Percentiles rank a stretch among this genome's conserved stretches.
Conservation (phyloP, 2,888 invertebrate species). For the Nebria salina region DNA sequence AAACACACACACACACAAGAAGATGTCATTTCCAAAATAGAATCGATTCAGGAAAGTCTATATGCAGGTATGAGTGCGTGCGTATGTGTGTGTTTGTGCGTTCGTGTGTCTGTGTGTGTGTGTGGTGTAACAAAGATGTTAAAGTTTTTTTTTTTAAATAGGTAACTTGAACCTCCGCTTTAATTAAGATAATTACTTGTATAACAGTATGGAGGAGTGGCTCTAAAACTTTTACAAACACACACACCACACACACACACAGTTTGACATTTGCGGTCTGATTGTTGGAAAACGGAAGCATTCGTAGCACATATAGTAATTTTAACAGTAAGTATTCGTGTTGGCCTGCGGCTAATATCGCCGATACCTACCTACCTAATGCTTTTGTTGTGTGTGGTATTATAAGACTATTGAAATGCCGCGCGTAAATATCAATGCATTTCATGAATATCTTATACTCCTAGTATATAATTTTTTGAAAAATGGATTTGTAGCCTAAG, state of each 20-base stretch:
- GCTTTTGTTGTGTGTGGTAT: not conserved
- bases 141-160: not conserved
- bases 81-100: no score
- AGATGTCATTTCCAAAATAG: no score
- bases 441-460: no score
- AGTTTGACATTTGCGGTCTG: not conserved
- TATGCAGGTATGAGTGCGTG: no score
- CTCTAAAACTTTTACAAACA: not conserved
- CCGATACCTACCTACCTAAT: not conserved
- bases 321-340: not conserved
- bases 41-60: no score
- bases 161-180: not conserved
- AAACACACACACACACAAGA: no score
- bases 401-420: not conserved
- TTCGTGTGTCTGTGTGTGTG: no score
- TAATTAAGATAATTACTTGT: conserved; percentile 1
- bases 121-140: not conserved
- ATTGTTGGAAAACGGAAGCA: not conserved
- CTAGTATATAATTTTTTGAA: no score
- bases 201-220: not conserved
- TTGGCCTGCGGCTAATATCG: not conserved
- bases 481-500: no score
- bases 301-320: not conserved
- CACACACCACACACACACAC: no score
- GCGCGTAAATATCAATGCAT: not conserved